These are phyloP conservation scores for Formica aserva DNA, from an alignment of 2,888 invertebrate genomes.

Conservation along the genomic window DNA sequence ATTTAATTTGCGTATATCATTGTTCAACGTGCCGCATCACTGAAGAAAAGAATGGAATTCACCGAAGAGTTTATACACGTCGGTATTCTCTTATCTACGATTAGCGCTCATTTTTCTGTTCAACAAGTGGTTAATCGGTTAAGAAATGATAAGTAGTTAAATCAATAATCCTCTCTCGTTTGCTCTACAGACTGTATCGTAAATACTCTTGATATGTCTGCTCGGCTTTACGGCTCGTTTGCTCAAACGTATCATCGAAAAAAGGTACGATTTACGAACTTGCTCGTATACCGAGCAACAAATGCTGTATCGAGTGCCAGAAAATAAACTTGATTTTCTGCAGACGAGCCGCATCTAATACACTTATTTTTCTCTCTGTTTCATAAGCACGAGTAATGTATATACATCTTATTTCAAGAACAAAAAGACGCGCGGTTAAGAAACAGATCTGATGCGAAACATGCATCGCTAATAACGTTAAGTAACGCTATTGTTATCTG, in stretches of 20 bases:
- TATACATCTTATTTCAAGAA: not conserved
- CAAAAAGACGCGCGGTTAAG: not conserved
- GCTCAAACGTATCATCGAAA: not conserved
- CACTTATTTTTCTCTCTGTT: not conserved
- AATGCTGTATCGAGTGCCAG: not conserved
- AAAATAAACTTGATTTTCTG: constrained; percentile 1
- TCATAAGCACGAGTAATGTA: not conserved
- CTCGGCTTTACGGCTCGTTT: constrained; percentile 5
- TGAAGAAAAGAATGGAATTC: not conserved
- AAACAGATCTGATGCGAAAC: not conserved
- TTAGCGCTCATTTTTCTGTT: constrained; percentile 4
- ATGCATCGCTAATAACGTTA: not conserved
- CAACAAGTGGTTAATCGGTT: constrained; percentile 20
- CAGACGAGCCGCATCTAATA: not conserved
- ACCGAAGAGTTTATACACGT: not conserved
- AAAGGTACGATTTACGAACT: not conserved
- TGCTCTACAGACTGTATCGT: not conserved
- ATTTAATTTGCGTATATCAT: not conserved
- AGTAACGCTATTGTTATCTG: not conserved
- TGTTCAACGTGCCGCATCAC: not conserved
- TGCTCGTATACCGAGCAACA: not conserved
- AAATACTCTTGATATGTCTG: constrained; percentile 19
- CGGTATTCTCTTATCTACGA: constrained; percentile 14
- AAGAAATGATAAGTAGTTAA: constrained; percentile 33
- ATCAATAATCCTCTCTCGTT: constrained; percentile 4